Conservation (phyloP, 2,888 invertebrate genomes). For the Leptinotarsa haldemani region DNA sequence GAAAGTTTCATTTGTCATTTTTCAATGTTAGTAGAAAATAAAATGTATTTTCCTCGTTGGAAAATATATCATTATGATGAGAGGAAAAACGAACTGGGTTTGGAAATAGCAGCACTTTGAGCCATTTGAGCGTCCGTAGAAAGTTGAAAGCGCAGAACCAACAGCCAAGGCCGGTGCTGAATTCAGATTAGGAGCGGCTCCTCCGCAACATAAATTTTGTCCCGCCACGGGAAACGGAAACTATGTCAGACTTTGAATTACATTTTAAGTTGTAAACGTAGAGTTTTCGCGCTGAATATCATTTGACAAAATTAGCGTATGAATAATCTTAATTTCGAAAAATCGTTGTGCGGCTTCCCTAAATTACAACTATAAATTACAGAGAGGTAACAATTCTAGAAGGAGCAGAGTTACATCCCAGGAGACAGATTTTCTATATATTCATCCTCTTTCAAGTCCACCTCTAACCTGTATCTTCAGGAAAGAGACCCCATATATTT, state of each 20-base stretch:
- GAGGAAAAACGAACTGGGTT: background rate
- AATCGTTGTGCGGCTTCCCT: background rate
- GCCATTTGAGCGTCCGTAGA: slow-evolving; percentile 14
- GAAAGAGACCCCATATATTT: too few relatives aligned
- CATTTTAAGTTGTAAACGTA: slow-evolving; percentile 51
- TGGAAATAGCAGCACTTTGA: background rate
- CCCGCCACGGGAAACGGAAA: slow-evolving; percentile 54
- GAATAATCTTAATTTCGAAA: slow-evolving; percentile 22
- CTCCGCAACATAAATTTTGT: slow-evolving; percentile 52
- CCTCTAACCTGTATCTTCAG: too few relatives aligned
- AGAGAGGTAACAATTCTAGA: background rate
- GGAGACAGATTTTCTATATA: too few relatives aligned
- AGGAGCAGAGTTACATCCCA: background rate
- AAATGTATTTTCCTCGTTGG: background rate
- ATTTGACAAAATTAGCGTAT: slow-evolving; percentile 26
- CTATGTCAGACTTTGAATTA: slow-evolving; percentile 54
- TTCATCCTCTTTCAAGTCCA: too few relatives aligned
- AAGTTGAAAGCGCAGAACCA: slow-evolving; percentile 42
- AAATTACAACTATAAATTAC: background rate
- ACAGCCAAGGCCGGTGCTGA: slow-evolving; percentile 41
- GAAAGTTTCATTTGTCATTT: too few relatives aligned
- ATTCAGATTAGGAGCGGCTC: slow-evolving; percentile 48
- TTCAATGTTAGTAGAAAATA: too few relatives aligned
- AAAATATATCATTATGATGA: background rate
- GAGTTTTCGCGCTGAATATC: slow-evolving; percentile 47